Evolutionary conservation across 2,797 vertebrate species (phyloP).

Genomic region (Crypturellus tataupa): DNA sequence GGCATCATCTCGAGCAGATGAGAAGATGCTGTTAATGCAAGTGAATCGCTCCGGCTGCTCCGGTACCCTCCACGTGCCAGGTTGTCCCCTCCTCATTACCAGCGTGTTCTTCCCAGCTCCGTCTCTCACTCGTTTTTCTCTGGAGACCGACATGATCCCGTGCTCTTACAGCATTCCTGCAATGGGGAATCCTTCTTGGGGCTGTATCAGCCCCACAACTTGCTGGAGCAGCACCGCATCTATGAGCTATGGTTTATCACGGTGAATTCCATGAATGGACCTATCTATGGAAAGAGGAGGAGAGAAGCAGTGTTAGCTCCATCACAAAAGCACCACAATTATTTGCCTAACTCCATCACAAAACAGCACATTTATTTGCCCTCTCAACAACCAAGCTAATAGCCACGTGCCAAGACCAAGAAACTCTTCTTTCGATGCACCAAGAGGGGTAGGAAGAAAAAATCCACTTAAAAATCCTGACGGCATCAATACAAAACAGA

Average conservation of each 20-base stretch:
- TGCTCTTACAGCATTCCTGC: not conserved
- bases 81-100: not conserved
- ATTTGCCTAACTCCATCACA: not conserved
- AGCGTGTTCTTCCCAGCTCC: not conserved
- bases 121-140: not conserved
- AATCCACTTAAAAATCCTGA: not conserved
- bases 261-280: no score
- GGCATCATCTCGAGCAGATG: not conserved
- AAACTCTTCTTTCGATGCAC: not conserved
- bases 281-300: not conserved
- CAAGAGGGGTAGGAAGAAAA: not conserved
- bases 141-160: not conserved
- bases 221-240: not conserved
- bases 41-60: not conserved
- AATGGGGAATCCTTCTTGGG: rapidly evolving
- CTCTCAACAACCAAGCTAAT: rapidly evolving
- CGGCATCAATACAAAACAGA: not conserved
- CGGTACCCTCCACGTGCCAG: not conserved
- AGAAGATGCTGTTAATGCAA: not conserved
- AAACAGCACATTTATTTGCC: not conserved
- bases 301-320: not conserved
- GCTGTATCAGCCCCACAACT: not conserved
- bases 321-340: not conserved
- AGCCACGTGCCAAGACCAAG: not conserved
- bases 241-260: no score